Percentiles rank a stretch among this genome's conserved stretches.
phyloP scores from a whole-genome alignment of 2,888 invertebrate genomes.

The Dolomedes plantarius region DNA sequence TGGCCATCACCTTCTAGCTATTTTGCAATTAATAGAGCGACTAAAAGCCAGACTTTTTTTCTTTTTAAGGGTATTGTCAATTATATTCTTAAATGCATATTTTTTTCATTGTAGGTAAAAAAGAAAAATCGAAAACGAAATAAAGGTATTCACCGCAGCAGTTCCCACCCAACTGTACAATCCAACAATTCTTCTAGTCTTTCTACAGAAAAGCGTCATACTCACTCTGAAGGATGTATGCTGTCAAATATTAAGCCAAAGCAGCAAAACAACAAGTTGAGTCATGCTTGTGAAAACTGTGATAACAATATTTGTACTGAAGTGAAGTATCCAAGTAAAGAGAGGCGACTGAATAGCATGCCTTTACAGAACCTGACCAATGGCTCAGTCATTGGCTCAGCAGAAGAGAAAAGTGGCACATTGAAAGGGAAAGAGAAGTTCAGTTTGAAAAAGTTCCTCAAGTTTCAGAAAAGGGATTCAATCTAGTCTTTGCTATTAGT shows the following conservation, averaged over 20 bases:
- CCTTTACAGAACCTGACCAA: constrained; percentile 63
- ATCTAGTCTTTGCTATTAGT: constrained; percentile 65
- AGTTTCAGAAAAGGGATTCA: constrained; percentile 65
- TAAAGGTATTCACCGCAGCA: constrained; percentile 42
- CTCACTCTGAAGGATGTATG: constrained; percentile 45
- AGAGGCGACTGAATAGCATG: neutral
- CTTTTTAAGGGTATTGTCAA: too few species aligned
- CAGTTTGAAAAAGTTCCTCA: constrained; percentile 65
- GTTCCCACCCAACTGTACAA: constrained; percentile 36
- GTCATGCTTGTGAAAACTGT: constrained; percentile 60
- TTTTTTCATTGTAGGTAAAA: constrained; percentile 30
- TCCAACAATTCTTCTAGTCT: constrained; percentile 29
- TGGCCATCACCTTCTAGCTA: too few species aligned
- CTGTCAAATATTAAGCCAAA: constrained; percentile 14
- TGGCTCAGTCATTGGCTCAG: constrained; percentile 26
- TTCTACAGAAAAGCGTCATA: neutral
- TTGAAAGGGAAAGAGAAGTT: constrained; percentile 52
- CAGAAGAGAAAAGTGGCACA: neutral
- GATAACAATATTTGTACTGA: constrained; percentile 30
- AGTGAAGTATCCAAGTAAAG: constrained; percentile 2
- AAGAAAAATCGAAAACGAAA: constrained; percentile 59
- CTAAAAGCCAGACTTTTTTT: too few species aligned
- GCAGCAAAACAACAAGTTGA: constrained; percentile 11
- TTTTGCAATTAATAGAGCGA: too few species aligned
- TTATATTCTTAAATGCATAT: neutral